Percentiles rank a stretch among this genome's conserved stretches.
These are phyloP conservation scores for Otolemur garnettii DNA, from an alignment of 2,113 vertebrate species.

Conservation along the genomic window DNA sequence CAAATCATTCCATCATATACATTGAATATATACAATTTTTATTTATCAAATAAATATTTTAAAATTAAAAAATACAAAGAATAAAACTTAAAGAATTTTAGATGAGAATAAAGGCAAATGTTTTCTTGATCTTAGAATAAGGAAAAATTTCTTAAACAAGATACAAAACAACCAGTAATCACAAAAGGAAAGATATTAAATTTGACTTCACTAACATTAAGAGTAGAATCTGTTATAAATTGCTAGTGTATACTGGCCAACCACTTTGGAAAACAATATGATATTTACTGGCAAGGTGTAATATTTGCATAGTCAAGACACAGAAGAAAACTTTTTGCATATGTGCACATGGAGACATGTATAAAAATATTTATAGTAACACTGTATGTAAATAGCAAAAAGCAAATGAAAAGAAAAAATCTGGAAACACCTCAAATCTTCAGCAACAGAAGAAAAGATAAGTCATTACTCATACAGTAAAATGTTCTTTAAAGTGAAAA, in stretches of 20 bases:
- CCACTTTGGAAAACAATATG: neutral
- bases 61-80: neutral
- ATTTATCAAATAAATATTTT: neutral
- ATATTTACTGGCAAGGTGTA: neutral
- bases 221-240: conserved; percentile 4
- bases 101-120: neutral
- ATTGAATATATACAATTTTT: neutral
- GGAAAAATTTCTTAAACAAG: neutral
- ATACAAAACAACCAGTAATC: neutral
- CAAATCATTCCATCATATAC: neutral
- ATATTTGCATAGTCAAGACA: neutral
- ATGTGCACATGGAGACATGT: neutral
- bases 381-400: neutral
- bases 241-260: neutral
- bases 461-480: neutral
- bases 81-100: conserved; percentile 3
- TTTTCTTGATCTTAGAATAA: neutral
- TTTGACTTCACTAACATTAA: neutral
- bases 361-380: neutral
- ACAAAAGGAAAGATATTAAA: neutral
- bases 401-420: neutral
- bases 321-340: neutral
- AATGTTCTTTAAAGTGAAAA: conserved; percentile 36
- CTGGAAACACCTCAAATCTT: neutral
- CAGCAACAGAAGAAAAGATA: neutral